Evolutionary conservation across 2,113 vertebrate genomes (phyloP).

Genomic region (Antigone vipio): DNA sequence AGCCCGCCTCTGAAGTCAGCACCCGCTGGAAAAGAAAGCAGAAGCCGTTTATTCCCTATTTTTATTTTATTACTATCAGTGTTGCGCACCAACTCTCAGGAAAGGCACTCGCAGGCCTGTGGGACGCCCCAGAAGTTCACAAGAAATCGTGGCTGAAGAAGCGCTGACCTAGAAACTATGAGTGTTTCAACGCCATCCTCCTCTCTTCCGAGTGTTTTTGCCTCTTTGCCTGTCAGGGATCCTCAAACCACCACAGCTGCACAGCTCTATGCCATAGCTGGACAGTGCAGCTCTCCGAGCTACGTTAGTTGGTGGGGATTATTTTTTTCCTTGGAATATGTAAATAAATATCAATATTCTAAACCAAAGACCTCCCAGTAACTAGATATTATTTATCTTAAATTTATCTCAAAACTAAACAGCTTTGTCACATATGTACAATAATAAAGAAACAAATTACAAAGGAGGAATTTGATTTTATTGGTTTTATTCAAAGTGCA

Average conservation of each 20-base stretch:
- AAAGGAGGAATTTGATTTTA: constrained; percentile 32
- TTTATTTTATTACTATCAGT: not conserved
- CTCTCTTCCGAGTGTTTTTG: not conserved
- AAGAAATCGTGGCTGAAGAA: not conserved
- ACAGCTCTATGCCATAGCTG: not conserved
- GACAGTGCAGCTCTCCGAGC: not conserved
- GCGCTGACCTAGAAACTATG: accelerated
- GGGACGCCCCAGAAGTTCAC: not conserved
- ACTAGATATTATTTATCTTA: constrained; percentile 35
- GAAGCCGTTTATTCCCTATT: not conserved
- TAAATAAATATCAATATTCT: constrained; percentile 54
- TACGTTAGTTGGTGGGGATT: not conserved
- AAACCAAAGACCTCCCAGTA: constrained; percentile 55
- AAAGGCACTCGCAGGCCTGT: not conserved
- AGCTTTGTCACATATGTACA: constrained; percentile 24
- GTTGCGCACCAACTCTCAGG: not conserved
- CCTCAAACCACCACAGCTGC: not conserved
- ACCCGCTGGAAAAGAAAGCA: not conserved
- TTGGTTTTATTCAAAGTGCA: constrained; percentile 1
- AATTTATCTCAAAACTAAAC: constrained; percentile 37
- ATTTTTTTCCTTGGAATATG: not conserved
- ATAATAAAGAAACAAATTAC: constrained; percentile 35
- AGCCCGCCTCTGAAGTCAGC: not conserved
- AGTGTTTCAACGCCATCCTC: accelerated
- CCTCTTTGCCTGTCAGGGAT: not conserved